Evolutionary conservation across 2,888 invertebrate genomes (phyloP).

Genomic region (Timandra comae): DNA sequence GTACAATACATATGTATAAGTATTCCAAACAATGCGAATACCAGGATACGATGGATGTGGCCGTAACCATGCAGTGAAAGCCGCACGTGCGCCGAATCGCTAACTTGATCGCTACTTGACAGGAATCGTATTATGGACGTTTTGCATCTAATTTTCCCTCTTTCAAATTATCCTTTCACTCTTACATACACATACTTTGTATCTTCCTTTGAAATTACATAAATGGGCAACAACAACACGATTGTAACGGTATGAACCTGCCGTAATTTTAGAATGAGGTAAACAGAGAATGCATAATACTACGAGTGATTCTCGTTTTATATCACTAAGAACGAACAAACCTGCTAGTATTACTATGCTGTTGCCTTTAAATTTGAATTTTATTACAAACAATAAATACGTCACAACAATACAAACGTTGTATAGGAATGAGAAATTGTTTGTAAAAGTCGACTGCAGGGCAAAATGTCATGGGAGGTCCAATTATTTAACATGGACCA

Average conservation of each 20-base stretch:
- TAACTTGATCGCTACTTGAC: conserved; percentile 51
- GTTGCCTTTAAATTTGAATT: too few relatives aligned
- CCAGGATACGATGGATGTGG: conserved; percentile 54
- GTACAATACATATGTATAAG: too few relatives aligned
- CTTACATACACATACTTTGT: conserved; percentile 26
- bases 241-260: conserved; percentile 13
- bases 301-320: too few relatives aligned
- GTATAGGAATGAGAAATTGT: too few relatives aligned
- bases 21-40: conserved; percentile 11
- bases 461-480: too few relatives aligned
- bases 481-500: too few relatives aligned
- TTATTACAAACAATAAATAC: too few relatives aligned
- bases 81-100: conserved; percentile 58
- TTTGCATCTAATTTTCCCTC: conserved; percentile 65
- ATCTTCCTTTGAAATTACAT: conserved; percentile 11
- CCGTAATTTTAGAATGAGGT: conserved; percentile 12
- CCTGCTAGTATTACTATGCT: too few relatives aligned
- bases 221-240: conserved; percentile 5
- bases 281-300: too few relatives aligned
- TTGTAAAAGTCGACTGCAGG: too few relatives aligned
- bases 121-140: conserved; percentile 57
- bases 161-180: conserved; percentile 65
- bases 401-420: too few relatives aligned
- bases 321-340: too few relatives aligned
- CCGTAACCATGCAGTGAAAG: conserved; percentile 51